A percentile compares a stretch with the other conserved stretches of the same genome.
phyloP scores from a whole-genome alignment of 30 jellyfish, hydroid and myxozoan species.

The Haliclystus octoradiatus region DNA sequence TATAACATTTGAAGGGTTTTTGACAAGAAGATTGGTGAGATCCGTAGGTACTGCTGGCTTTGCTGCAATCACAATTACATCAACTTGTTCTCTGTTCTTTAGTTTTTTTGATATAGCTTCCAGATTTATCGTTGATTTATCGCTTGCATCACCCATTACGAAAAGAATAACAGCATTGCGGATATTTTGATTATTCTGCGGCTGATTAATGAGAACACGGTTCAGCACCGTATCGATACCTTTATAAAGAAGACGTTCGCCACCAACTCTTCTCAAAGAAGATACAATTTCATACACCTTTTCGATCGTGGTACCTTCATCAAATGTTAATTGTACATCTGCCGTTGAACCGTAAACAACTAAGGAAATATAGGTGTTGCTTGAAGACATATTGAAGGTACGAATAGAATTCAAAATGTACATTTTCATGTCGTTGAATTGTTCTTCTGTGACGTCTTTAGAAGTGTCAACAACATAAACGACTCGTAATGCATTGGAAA shows the following conservation, averaged over 20 bases:
- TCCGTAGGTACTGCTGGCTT: too few relatives aligned
- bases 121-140: background rate
- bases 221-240: conserved; percentile 2
- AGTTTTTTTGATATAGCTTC: background rate
- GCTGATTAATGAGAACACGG: background rate
- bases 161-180: conserved; percentile 36
- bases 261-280: background rate
- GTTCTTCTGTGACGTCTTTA: background rate
- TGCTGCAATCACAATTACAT: too few relatives aligned
- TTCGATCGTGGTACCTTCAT: conserved; percentile 9
- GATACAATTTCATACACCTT: too few relatives aligned
- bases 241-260: conserved; percentile 7
- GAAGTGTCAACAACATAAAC: conserved; percentile 31
- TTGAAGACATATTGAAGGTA: conserved; percentile 11
- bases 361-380: conserved; percentile 5
- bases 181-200: background rate
- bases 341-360: conserved; percentile 9
- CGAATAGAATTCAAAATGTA: background rate
- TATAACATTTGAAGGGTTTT: too few relatives aligned
- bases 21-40: too few relatives aligned
- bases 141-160: conserved; percentile 15
- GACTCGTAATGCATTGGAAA: conserved; percentile 16
- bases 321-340: background rate
- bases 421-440: conserved; percentile 6
- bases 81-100: too few relatives aligned